These are phyloP conservation scores for Rhinogobius similis DNA, from an alignment of 2,113 vertebrate species.

Conservation along the genomic window DNA sequence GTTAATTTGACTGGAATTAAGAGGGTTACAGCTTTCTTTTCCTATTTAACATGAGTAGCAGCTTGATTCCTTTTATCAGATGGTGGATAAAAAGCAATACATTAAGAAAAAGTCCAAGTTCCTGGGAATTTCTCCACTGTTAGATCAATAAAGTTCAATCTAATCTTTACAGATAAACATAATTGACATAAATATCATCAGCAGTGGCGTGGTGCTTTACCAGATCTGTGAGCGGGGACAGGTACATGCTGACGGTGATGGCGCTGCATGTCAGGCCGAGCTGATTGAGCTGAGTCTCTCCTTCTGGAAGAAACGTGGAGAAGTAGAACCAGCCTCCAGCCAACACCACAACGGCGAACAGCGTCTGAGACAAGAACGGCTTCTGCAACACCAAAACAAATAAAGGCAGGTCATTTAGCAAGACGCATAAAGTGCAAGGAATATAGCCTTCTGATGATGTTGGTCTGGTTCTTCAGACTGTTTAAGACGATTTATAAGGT, in stretches of 20 bases:
- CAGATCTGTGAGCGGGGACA: conserved; percentile 88
- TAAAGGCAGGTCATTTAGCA: background rate
- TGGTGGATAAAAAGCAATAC: too few relatives aligned
- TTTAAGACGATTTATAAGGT: background rate
- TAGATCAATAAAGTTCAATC: too few relatives aligned
- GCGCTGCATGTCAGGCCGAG: conserved; percentile 90
- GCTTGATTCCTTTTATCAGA: too few relatives aligned
- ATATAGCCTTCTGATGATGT: background rate
- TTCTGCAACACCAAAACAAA: conserved; percentile 69
- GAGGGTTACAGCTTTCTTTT: too few relatives aligned
- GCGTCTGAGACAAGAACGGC: conserved; percentile 60
- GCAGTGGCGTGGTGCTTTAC: conserved; percentile 58
- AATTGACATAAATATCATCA: too few relatives aligned
- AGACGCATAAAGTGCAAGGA: background rate
- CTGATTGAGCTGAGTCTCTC: conserved; percentile 63
- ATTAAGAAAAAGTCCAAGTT: too few relatives aligned
- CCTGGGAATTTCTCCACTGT: too few relatives aligned
- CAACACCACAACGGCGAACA: conserved; percentile 69
- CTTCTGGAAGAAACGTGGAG: conserved; percentile 63
- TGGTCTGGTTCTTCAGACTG: background rate
- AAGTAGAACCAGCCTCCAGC: conserved; percentile 83
- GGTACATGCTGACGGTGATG: conserved; percentile 93
- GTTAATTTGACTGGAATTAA: too few relatives aligned
- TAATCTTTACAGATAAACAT: too few relatives aligned
- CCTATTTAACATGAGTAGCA: too few relatives aligned